These are phyloP conservation scores for Phymatocera aterrima DNA, from an alignment of 2,888 invertebrate species.

Conservation along the genomic window DNA sequence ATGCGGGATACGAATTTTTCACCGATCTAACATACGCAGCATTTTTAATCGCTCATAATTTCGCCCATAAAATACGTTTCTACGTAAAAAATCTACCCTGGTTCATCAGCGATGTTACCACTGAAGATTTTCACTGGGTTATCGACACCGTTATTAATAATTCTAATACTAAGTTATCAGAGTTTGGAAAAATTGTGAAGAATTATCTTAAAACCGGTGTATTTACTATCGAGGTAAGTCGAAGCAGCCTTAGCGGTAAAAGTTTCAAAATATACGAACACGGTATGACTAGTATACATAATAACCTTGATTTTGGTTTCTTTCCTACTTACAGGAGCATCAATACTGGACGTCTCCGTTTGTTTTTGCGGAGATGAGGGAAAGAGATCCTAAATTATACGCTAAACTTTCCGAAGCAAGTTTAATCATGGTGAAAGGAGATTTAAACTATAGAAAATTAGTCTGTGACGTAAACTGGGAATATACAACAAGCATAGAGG, in stretches of 20 bases:
- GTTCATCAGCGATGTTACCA: constrained; percentile 95
- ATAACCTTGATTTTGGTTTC: background rate
- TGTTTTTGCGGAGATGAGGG: constrained; percentile 87
- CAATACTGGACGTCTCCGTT: constrained; percentile 93
- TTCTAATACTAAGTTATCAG: constrained; percentile 63
- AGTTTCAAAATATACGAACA: background rate
- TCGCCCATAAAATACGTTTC: constrained; percentile 83
- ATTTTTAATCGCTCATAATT: constrained; percentile 81
- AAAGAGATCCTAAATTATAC: constrained; percentile 82
- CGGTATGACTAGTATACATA: background rate
- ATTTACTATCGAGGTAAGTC: constrained; percentile 71
- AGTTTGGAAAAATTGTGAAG: constrained; percentile 80
- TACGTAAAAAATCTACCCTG: constrained; percentile 94
- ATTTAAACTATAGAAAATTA: constrained; percentile 96
- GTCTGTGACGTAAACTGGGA: constrained; percentile 92
- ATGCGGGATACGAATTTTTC: constrained; percentile 94
- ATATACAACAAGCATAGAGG: constrained; percentile 80
- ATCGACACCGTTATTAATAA: constrained; percentile 75
- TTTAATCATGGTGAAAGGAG: constrained; percentile 92
- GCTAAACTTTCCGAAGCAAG: constrained; percentile 81
- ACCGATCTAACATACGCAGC: constrained; percentile 93
- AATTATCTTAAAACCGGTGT: constrained; percentile 76
- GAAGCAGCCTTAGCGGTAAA: background rate
- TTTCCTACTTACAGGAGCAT: constrained; percentile 75
- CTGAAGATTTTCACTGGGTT: constrained; percentile 85